Evolutionary conservation across 2,888 invertebrate species (phyloP).

Genomic region (Atrina japonica): DNA sequence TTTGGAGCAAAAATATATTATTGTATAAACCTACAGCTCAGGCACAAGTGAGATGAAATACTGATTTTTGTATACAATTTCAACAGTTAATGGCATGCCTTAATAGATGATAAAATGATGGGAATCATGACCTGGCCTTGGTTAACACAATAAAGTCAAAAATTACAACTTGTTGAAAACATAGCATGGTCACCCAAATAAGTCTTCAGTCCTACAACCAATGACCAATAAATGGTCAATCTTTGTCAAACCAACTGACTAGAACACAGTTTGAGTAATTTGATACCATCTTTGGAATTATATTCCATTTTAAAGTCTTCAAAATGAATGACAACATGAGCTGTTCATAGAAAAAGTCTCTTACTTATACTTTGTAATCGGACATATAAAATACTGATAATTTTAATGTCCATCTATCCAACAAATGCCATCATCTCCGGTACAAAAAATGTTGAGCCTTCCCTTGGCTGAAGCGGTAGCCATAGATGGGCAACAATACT

Average conservation of each 20-base stretch:
- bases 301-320: constrained; percentile 10
- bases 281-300: constrained; percentile 16
- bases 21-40: constrained; percentile 9
- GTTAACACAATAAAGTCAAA: too few species aligned
- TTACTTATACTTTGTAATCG: too few species aligned
- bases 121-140: constrained; percentile 6
- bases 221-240: not conserved
- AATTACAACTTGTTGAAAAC: too few species aligned
- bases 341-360: too few species aligned
- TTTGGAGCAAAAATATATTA: constrained; percentile 2
- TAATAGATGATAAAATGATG: constrained; percentile 8
- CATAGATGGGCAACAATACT: too few species aligned
- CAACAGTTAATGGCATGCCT: constrained; percentile 26
- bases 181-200: not conserved
- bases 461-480: too few species aligned
- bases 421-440: too few species aligned
- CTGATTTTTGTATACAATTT: constrained; percentile 28
- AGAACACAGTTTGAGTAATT: constrained; percentile 33
- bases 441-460: too few species aligned
- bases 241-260: constrained; percentile 27
- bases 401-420: too few species aligned
- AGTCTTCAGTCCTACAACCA: not conserved
- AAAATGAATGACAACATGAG: too few species aligned
- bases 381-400: too few species aligned
- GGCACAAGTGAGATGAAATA: constrained; percentile 23